Percentiles rank a stretch among this genome's conserved stretches.
phyloP scores from a whole-genome alignment of 2,113 vertebrate species.

The Mystacornis crossleyi region DNA sequence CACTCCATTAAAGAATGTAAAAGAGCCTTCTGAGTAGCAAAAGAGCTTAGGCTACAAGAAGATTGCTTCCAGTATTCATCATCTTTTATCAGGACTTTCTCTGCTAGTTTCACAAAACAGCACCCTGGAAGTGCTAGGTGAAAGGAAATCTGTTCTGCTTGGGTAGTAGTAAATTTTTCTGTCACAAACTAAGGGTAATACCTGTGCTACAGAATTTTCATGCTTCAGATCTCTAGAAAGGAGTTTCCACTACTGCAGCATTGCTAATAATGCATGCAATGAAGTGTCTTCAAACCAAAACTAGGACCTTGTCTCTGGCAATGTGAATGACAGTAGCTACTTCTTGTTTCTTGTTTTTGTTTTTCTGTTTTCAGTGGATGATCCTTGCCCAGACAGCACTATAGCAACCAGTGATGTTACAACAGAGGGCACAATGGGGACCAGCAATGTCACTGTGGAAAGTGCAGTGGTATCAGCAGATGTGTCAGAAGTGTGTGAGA shows the following conservation, averaged over 20 bases:
- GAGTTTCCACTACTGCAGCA: not conserved
- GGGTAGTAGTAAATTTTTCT: not conserved
- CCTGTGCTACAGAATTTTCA: not conserved
- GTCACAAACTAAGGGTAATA: not conserved
- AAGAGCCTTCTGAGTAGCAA: not conserved
- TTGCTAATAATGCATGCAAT: not conserved
- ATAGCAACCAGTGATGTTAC: slow-evolving; percentile 77
- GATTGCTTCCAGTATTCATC: not conserved
- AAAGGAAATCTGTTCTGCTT: not conserved
- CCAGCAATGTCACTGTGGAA: slow-evolving; percentile 77
- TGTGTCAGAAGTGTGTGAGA: slow-evolving; percentile 71
- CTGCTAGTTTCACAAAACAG: not conserved
- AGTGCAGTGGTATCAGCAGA: slow-evolving; percentile 78
- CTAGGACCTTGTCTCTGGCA: not conserved
- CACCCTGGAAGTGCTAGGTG: not conserved
- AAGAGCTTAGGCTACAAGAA: not conserved
- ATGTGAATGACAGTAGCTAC: not conserved
- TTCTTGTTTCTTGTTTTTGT: not conserved
- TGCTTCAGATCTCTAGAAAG: slow-evolving; percentile 24
- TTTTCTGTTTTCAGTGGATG: slow-evolving; percentile 77
- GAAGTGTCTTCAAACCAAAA: not conserved
- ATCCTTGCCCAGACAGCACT: slow-evolving; percentile 80
- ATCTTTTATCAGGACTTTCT: not conserved
- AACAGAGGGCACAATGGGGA: slow-evolving; percentile 74
- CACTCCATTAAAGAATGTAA: not conserved